Evolutionary conservation across 2,113 vertebrate genomes (phyloP), one percentile per base, ranked within the genome.

Genomic region (Meleagris gallopavo): DNA sequence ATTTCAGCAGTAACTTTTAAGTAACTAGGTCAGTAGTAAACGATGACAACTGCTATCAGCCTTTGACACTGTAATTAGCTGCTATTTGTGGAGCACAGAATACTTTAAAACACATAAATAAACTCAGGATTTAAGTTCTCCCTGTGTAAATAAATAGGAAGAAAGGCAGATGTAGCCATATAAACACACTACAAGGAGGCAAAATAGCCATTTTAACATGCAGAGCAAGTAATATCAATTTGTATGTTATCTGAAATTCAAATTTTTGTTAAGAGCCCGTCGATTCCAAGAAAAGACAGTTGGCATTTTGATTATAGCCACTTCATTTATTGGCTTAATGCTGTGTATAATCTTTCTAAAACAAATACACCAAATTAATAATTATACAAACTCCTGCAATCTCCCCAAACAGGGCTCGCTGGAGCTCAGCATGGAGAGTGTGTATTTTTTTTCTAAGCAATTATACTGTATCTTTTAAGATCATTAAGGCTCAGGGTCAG

Each of bases 391-490:
- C 43, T 86, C 54, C 64, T 79, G 29, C 75, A 92, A 62, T n/a
- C 54, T 76, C 46, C 80, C 76, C 38, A 93, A 74, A 38, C 71
- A 87, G 14, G 50, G 66, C 65, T 95, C 85, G 43, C 14, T 62
- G 24, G 10, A 70, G 69, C 70, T 72, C 83, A 72, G 79, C 1
- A 0, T 78, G 57, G 24, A 38, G 22, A 11, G 40, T 5, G 21
- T 54, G 45, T 32, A 4, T 54, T 52, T 71, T 82, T 94, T 91
- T 90, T 52, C 65, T 90, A 76, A 94, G 92, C 92, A 95, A 96
- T 95, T 95, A 93, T 94, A 95, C 64, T 88, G 91, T 95, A 93
- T 95, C 89, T 90, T 95, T 92, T 96, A 94, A 96, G 86, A 92
- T 89, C 92, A 95, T 97, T 96, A 94, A 89, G 34, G 50, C 83